Base-by-base conservation (phyloP, 2,797 vertebrate species). In the Harpagifer antarcticus region DNA sequence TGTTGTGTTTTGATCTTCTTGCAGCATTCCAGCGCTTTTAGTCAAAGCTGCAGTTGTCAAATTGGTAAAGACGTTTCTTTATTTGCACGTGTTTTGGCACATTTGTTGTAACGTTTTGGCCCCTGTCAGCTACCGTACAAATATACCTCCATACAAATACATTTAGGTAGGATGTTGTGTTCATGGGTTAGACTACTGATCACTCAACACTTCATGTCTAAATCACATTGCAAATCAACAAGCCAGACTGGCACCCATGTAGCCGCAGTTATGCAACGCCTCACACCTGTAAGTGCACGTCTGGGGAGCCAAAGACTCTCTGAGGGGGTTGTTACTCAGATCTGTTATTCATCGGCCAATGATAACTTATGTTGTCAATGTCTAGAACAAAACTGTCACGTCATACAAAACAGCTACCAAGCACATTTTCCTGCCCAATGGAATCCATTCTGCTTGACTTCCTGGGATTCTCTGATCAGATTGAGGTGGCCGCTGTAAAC, bases 281-380 rank as follows among this genome's bases (percentile, higher is more conserved):
- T 78, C 70, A 84, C 74, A 77, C 80, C 82, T 84, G 63, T 70
- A 82, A 81, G 76, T 78, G 60, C 9, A 78, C 11, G n/a, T 72
- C 55, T 80, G 71, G 45, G 2, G 11, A 40, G 82, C 48, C 74
- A 58, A 1, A n/a, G 42, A 72, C 63, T 3, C 50, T 49, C 37
- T 55, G 47, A 14, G 67, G 68, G 53, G 37, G 43, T 37, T 60
- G 78, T 64, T 68, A 12, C 27, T 58, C 3, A 40, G 27, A 54
- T 44, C 13, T 52, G 37, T 45, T 33, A 14, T 50, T 68, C 49
- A 23, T 55, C 13, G 0, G 48, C 49, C 43, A 43, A 62, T 64
- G 65, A 68, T 69, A 83, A 81, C 74, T 20, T 0, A 53, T 76
- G 73, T 40, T 52, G 47, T 66, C 60, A 67, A 1, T 67, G 16